phyloP scores from a whole-genome alignment of 2,888 invertebrate species.

The Ditula angustiorana region DNA sequence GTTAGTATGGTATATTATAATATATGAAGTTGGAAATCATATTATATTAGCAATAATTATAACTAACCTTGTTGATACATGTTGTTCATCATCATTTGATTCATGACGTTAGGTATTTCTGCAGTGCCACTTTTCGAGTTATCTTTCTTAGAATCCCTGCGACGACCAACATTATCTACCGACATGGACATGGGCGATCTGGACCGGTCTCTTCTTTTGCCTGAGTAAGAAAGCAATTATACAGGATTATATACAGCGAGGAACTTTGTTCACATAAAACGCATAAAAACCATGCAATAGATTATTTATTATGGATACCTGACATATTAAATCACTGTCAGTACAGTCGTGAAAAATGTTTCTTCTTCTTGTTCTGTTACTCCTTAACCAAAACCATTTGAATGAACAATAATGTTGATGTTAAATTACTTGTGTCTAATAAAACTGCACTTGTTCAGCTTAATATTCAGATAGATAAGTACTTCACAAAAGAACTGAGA shows the following conservation, averaged over 20 bases:
- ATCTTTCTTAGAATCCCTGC: conserved; percentile 60
- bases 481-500: too few relatives aligned
- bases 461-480: too few relatives aligned
- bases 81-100: conserved; percentile 74
- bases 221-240: not conserved
- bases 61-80: conserved; percentile 72
- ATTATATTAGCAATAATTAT: too few relatives aligned
- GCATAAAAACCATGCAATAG: too few relatives aligned
- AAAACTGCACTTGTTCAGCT: too few relatives aligned
- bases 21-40: too few relatives aligned
- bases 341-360: not conserved
- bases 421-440: too few relatives aligned
- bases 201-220: conserved; percentile 63
- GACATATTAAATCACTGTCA: not conserved
- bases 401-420: too few relatives aligned
- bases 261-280: too few relatives aligned
- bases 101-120: conserved; percentile 62
- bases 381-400: not conserved
- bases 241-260: too few relatives aligned
- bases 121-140: conserved; percentile 48
- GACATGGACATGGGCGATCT: conserved; percentile 67
- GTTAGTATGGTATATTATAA: too few relatives aligned
- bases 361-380: not conserved
- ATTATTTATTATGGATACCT: too few relatives aligned
- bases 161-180: conserved; percentile 57